These are phyloP conservation scores for Cheilinus undulatus DNA, from an alignment of 2,113 vertebrate species.

Conservation along the genomic window DNA sequence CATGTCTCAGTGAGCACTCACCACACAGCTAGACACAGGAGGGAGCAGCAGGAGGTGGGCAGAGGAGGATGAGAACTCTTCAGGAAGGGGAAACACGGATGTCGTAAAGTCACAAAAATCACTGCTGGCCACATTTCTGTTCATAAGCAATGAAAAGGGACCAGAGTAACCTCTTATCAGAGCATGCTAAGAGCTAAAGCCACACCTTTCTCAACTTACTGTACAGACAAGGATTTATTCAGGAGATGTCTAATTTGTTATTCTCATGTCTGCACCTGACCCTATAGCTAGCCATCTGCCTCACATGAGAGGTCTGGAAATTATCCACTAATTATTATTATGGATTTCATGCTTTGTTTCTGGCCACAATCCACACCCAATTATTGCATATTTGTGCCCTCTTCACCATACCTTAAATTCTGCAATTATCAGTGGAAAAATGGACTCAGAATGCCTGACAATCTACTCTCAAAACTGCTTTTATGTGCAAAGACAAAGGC, in stretches of 20 bases:
- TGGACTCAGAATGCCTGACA: conserved; percentile 32
- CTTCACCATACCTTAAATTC: conserved; percentile 21
- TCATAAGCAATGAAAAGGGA: conserved; percentile 2
- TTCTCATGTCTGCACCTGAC: conserved; percentile 79
- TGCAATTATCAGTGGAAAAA: conserved; percentile 25
- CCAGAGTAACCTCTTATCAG: neutral
- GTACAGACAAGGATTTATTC: conserved; percentile 48
- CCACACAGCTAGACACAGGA: conserved; percentile 68
- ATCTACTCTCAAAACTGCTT: conserved; percentile 32
- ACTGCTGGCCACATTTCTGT: conserved; percentile 25
- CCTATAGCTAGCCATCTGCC: conserved; percentile 72
- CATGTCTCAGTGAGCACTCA: conserved; percentile 82
- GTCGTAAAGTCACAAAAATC: conserved; percentile 58
- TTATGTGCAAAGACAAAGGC: conserved; percentile 69
- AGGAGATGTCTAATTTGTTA: conserved; percentile 67
- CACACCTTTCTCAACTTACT: conserved; percentile 25
- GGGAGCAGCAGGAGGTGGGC: conserved; percentile 68
- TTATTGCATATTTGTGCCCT: conserved; percentile 40
- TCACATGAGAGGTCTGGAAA: conserved; percentile 50
- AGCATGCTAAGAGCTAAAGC: conserved; percentile 4
- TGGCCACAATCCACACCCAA: conserved; percentile 31
- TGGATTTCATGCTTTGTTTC: conserved; percentile 57
- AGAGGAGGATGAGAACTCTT: conserved; percentile 59
- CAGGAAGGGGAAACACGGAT: conserved; percentile 50
- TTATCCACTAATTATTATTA: conserved; percentile 49